Evolutionary conservation across 1,140 invertebrate genomes (phyloP), one percentile per base, ranked within the genome.

Genomic region (Pogonognathellus flavescens): DNA sequence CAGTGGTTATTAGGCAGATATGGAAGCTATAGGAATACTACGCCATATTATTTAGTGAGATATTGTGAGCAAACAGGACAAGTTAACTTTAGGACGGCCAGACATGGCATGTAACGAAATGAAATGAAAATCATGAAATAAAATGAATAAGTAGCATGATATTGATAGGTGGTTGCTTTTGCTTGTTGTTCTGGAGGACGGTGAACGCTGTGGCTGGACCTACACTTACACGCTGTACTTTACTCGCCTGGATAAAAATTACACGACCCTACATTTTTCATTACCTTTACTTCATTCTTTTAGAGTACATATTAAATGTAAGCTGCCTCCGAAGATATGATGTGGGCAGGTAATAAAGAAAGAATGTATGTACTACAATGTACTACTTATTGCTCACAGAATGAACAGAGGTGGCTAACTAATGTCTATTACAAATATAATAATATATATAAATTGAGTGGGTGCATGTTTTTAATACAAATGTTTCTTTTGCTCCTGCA

Each of bases 101-200:
- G 70, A 76, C 70, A 76, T 76, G 70, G 70, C 70, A 76, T 76
- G 70, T n/a, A 72, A 72, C n/a, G 66, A 72, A 76, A 76, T 76
- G 70, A 72, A 76, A 76, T 76, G 70, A 76, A 31, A 41, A 76
- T 76, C 70, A 76, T 76, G 70, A 76, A 76, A 76, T 76, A 76
- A 50, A 76, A 76, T 76, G 70, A 76, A 76, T 76, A 76, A 76
- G 70, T 76, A 76, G 70, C 70, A 76, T 76, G 70, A 50, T 76
- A 76, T 76, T 76, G 70, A 76, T 76, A 76, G 70, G 70, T 76
- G 70, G 66, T 66, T 41, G n/a, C 53, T 14, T n/a, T n/a, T 2
- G 10, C 11, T 57, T 57, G 53, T 13, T 13, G 13, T 25, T 76
- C 31, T 10, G 6, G 62, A 66, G 62, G 62, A 66, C 62, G 62